These are phyloP conservation scores for Limnothrissa miodon DNA, from an alignment of 2,113 vertebrate genomes.

Conservation along the genomic window DNA sequence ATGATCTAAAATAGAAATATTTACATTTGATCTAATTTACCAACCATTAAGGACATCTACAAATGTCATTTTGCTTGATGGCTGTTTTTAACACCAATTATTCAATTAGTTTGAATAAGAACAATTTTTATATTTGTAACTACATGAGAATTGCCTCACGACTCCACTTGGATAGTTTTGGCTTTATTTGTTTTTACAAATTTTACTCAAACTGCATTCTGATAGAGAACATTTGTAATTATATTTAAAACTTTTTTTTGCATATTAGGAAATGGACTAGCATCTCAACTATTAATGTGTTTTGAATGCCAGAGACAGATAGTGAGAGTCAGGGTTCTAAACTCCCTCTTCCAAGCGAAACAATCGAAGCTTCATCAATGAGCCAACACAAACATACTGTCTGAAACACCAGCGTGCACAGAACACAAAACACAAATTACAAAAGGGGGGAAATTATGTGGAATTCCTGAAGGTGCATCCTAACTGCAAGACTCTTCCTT, in stretches of 20 bases:
- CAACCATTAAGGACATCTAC: not conserved
- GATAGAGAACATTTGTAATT: too few relatives aligned
- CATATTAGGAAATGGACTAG: too few relatives aligned
- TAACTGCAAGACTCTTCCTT: not conserved
- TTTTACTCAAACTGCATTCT: too few relatives aligned
- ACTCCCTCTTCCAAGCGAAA: slow-evolving; percentile 12
- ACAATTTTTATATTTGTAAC: not conserved
- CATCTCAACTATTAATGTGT: not conserved
- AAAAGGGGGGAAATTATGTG: not conserved
- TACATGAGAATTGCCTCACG: not conserved
- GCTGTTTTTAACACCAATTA: not conserved
- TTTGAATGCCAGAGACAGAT: slow-evolving; percentile 1
- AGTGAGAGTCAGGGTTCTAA: not conserved
- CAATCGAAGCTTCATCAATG: not conserved
- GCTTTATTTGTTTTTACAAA: too few relatives aligned
- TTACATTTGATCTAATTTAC: not conserved
- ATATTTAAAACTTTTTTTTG: too few relatives aligned
- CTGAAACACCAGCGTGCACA: not conserved
- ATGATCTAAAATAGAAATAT: not conserved
- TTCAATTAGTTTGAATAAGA: not conserved
- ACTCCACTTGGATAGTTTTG: too few relatives aligned
- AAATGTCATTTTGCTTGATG: not conserved
- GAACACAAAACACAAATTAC: not conserved
- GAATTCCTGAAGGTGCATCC: not conserved
- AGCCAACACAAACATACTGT: slow-evolving; percentile 27